Evolutionary conservation across 2,113 vertebrate species (phyloP).

Genomic region (Tragulus kanchil): DNA sequence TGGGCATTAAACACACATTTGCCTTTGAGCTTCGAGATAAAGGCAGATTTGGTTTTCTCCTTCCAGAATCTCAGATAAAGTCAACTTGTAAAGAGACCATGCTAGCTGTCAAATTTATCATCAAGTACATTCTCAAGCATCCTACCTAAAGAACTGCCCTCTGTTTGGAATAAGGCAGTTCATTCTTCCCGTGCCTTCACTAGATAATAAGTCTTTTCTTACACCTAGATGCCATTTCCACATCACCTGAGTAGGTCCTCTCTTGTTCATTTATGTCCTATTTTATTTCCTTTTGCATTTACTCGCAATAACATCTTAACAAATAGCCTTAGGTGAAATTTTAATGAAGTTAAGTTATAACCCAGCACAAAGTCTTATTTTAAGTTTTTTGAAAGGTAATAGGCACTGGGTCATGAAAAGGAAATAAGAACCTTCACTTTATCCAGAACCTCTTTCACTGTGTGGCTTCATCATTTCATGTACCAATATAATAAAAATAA

Average conservation of each 20-base stretch:
- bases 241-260: not conserved
- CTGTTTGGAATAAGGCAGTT: not conserved
- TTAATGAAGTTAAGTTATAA: slow-evolving; percentile 5
- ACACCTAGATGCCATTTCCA: not conserved
- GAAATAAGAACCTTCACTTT: slow-evolving; percentile 16
- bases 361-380: not conserved
- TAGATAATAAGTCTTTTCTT: not conserved
- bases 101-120: slow-evolving; percentile 92
- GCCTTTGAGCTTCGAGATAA: slow-evolving; percentile 93
- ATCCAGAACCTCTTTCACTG: slow-evolving; percentile 35
- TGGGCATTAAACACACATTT: slow-evolving; percentile 93
- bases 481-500: slow-evolving; percentile 26
- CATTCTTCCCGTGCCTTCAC: not conserved
- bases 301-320: not conserved
- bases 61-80: slow-evolving; percentile 93
- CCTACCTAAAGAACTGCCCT: slow-evolving; percentile 51
- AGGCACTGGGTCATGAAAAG: not conserved
- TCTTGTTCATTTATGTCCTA: not conserved
- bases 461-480: slow-evolving; percentile 1
- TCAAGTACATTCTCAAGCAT: slow-evolving; percentile 88
- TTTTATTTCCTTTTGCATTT: not conserved
- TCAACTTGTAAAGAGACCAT: slow-evolving; percentile 94
- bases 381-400: slow-evolving; percentile 31
- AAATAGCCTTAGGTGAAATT: slow-evolving; percentile 38
- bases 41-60: slow-evolving; percentile 92